Evolutionary conservation across 2,113 vertebrate genomes (phyloP), one percentile per base, ranked within the genome.

Genomic region (Boulengeromyrus knoepffleri): DNA sequence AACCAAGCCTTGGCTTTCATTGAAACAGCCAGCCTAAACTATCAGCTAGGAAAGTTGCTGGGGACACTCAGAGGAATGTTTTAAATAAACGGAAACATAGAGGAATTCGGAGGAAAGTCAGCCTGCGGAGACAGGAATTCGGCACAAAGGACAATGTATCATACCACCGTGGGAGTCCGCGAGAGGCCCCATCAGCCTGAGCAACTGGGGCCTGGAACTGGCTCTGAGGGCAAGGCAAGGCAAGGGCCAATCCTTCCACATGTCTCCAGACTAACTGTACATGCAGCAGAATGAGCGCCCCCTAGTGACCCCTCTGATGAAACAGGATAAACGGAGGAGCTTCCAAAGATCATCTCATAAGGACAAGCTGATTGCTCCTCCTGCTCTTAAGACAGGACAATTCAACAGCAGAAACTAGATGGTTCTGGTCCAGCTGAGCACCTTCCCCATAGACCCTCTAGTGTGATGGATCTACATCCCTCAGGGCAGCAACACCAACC

Each of bases 291-390:
- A 77, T 39, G 36, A 77, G 31, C 10, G 39, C 2, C 31, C 12
- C 70, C 12, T 36, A 36, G 12, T 36, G 70, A 39, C 27, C 3
- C 70, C 31, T 39, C 70, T 39, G 70, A 27, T 66, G 62, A 66
- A 66, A 66, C n/a, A 27, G 31, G 21, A 39, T 80, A 36, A 85
- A 45, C 2, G 7, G 46, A 85, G 56, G 39, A 74, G 58, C 21
- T 45, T 85, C 49, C 56, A 91, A 91, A 88, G 66, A 91, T 90
- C 87, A 91, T 17, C 70, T 88, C 36, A 62, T 47, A 42, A 85
- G 12, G 9, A 45, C 1, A 90, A 93, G 89, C 86, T 80, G 39
- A 42, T 91, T 85, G 88, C 0, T 45, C 42, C 74, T 70, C 87
- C 49, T 27, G 42, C 46, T n/a, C 50, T 85, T 90, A 42, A 62